phyloP scores from a whole-genome alignment of 2,888 invertebrate species.

The Opisthograptis luteolata region DNA sequence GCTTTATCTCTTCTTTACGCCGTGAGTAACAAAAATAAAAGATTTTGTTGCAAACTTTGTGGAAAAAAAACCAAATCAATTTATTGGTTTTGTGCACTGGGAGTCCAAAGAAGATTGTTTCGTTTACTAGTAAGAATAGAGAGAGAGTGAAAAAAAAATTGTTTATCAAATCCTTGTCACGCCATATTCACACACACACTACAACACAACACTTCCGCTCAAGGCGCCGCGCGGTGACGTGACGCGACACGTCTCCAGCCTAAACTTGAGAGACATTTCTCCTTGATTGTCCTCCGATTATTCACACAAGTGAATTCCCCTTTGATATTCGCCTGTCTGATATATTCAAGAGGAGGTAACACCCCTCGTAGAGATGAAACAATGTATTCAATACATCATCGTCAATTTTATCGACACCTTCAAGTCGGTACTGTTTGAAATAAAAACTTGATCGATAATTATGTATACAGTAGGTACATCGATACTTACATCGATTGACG shows the following conservation, averaged over 20 bases:
- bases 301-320: constrained; percentile 20
- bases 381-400: neutral
- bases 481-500: too few species aligned
- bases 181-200: neutral
- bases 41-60: too few species aligned
- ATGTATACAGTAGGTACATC: too few species aligned
- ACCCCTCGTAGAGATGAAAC: neutral
- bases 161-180: neutral
- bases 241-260: neutral
- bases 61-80: too few species aligned
- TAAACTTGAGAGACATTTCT: neutral
- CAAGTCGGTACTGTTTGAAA: too few species aligned
- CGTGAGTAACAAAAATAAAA: too few species aligned
- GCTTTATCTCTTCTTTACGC: too few species aligned
- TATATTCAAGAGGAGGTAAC: constrained; percentile 20
- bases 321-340: constrained; percentile 28
- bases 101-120: too few species aligned
- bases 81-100: too few species aligned
- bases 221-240: neutral
- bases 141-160: too few species aligned
- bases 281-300: constrained; percentile 29
- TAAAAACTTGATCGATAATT: too few species aligned
- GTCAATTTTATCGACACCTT: neutral
- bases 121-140: too few species aligned
- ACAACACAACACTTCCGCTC: neutral